phyloP scores from a whole-genome alignment of 2,888 invertebrate species.

The Gibbula magus region DNA sequence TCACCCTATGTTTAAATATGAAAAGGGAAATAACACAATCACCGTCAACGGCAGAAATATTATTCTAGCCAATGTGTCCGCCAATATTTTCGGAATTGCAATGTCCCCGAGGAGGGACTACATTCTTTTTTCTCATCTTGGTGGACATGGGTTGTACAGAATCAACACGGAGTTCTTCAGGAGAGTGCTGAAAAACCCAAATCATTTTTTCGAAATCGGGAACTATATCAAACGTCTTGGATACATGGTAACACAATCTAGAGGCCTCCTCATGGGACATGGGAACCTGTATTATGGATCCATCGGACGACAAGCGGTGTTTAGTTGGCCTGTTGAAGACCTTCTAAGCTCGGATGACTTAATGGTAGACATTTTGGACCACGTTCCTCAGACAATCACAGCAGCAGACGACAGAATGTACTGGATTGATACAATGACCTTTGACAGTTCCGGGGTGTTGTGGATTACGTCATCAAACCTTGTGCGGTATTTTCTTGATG shows the following conservation, averaged over 20 bases:
- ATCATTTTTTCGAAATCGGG: background rate
- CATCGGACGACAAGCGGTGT: slow-evolving; percentile 51
- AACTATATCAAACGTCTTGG: slow-evolving; percentile 47
- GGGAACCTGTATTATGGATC: slow-evolving; percentile 56
- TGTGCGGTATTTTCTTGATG: slow-evolving; percentile 41
- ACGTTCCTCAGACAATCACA: slow-evolving; percentile 35
- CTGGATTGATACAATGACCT: slow-evolving; percentile 61
- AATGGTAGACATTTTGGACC: slow-evolving; percentile 40
- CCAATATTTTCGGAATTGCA: slow-evolving; percentile 62
- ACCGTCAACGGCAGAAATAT: slow-evolving; percentile 33
- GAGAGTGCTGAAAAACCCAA: background rate
- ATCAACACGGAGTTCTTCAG: slow-evolving; percentile 15
- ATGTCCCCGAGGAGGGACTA: slow-evolving; percentile 59
- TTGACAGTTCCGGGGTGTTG: slow-evolving; percentile 54
- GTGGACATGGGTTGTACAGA: slow-evolving; percentile 49
- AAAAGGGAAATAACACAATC: slow-evolving; percentile 37
- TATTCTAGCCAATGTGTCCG: slow-evolving; percentile 24
- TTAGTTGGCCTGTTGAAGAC: slow-evolving; percentile 49
- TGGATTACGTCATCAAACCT: slow-evolving; percentile 63
- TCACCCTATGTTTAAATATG: slow-evolving; percentile 50
- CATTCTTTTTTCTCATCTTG: slow-evolving; percentile 59
- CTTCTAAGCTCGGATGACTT: slow-evolving; percentile 43
- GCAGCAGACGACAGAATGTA: slow-evolving; percentile 47
- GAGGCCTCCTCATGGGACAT: slow-evolving; percentile 56
- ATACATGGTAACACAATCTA: slow-evolving; percentile 49